A percentile compares a stretch with the other conserved stretches of the same genome.
Conservation (phyloP, 1,140 invertebrate species). For the Caligus rogercresseyi region DNA sequence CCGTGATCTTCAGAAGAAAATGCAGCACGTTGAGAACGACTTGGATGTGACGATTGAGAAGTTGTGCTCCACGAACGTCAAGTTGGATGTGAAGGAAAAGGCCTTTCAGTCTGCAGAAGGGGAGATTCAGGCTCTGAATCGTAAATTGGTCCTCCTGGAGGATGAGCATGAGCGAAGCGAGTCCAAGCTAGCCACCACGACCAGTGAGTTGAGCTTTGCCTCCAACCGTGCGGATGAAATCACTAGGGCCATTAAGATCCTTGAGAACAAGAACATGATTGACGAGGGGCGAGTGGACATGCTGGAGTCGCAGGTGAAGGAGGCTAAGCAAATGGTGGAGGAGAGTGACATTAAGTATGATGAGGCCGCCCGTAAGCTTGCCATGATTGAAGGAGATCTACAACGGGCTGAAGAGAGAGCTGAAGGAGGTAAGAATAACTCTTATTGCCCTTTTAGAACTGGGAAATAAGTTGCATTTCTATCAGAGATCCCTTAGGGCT, state of each 20-base stretch:
- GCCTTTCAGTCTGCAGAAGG: conserved; percentile 21
- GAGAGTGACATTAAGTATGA: conserved; percentile 20
- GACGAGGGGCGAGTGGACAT: conserved; percentile 18
- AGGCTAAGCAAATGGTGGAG: conserved; percentile 20
- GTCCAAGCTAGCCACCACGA: background rate
- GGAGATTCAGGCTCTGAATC: conserved; percentile 9
- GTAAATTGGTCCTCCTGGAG: conserved; percentile 5
- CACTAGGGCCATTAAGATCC: conserved; percentile 12
- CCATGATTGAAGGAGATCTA: conserved; percentile 20
- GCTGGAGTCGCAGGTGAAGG: conserved; percentile 15
- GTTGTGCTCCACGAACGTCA: conserved; percentile 23
- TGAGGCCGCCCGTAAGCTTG: conserved; percentile 18
- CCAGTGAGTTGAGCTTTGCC: background rate
- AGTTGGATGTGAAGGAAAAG: conserved; percentile 27
- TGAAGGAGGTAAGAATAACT: background rate
- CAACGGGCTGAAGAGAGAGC: conserved; percentile 19
- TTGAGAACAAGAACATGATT: conserved; percentile 20
- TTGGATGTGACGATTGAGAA: conserved; percentile 26
- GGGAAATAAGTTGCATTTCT: too few relatives aligned
- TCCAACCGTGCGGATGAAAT: conserved; percentile 10
- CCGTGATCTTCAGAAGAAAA: conserved; percentile 26
- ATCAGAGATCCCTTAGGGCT: too few relatives aligned
- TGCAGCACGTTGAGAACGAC: conserved; percentile 27
- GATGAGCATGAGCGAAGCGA: conserved; percentile 3
- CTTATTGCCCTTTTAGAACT: too few relatives aligned